phyloP scores from a whole-genome alignment of 2,888 invertebrate genomes.

The Emmelina monodactyla region DNA sequence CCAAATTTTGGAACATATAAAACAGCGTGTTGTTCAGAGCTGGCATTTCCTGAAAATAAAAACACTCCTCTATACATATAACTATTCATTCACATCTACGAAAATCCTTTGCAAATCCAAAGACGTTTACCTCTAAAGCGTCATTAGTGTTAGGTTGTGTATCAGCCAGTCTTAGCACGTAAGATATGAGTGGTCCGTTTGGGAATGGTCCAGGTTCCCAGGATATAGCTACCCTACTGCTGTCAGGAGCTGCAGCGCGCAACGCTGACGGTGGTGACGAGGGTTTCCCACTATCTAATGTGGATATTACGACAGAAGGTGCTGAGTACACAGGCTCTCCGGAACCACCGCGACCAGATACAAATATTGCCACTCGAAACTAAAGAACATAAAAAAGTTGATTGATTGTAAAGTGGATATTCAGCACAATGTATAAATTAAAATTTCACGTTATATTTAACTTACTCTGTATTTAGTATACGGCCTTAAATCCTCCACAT shows the following conservation, averaged over 20 bases:
- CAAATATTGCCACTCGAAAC: conserved; percentile 87
- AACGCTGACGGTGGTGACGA: conserved; percentile 79
- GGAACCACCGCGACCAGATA: conserved; percentile 73
- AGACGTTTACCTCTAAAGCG: conserved; percentile 69
- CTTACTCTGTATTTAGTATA: conserved; percentile 89
- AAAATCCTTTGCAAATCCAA: background rate
- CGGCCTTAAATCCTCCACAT: conserved; percentile 81
- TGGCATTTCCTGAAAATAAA: conserved; percentile 81
- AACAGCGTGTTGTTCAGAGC: conserved; percentile 73
- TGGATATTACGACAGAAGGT: conserved; percentile 79
- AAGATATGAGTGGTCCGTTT: conserved; percentile 88
- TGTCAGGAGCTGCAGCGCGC: conserved; percentile 80
- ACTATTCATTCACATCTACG: no score
- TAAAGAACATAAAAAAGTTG: conserved; percentile 31
- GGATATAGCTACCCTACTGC: conserved; percentile 82
- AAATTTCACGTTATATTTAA: conserved; percentile 6
- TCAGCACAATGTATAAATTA: background rate
- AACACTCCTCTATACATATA: no score
- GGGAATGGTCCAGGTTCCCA: conserved; percentile 89
- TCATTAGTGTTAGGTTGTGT: conserved; percentile 64
- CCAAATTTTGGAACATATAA: conserved; percentile 80
- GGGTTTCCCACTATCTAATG: conserved; percentile 76
- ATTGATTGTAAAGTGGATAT: background rate
- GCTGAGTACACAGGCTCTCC: conserved; percentile 77
- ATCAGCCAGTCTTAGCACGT: conserved; percentile 76